Base-by-base conservation (phyloP, 2,113 vertebrate species). In the Rissa tridactyla region DNA sequence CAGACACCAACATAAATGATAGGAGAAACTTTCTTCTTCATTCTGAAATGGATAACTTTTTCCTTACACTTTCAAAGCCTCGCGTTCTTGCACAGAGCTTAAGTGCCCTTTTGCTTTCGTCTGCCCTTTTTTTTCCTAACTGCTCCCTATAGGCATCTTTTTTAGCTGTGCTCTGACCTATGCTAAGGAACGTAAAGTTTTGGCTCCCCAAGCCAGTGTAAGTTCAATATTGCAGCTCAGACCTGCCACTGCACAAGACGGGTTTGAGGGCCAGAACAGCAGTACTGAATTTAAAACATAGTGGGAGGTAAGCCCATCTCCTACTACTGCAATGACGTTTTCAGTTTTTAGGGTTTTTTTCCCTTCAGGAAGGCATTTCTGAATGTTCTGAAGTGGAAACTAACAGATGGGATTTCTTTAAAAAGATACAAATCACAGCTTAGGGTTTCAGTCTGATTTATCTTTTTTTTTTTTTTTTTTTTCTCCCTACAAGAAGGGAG, bases 401-500 rank as follows among this genome's bases (percentile, higher is more conserved):
- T 92, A 95, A 94, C 94, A 98, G 97, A 98, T 97, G 96, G 95
- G 70, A 88, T 97, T 97, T 98, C 93, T 95, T 97, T 96, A 97
- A 97, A 95, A 97, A 96, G 96, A 96, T 88, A 94, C 64, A 95
- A 95, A 96, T 81, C 55, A 42, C 71, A 97, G 57, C 49, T 94
- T 81, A 87, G 87, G 40, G 52, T 98, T 98, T 94, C 92, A 70
- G 80, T 83, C 38, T 85, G 75, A 82, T 95, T 92, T 98, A 38
- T 62, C 17, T 71, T 22, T 89, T 36, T 26, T 75, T 47, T 18
- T 76, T 57, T 36, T 60, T 36, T 18, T 65, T 82, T 88, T 85
- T 90, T 91, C 60, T 5, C 57, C 40, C 57, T 55, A 81, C 61
- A 86, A 96, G 91, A 96, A 97, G 61, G 81, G 82, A 94, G 92